Percentiles rank a stretch among this genome's conserved stretches.
These are phyloP conservation scores for Cryptotis parvus DNA, from an alignment of 2,113 vertebrate genomes.

Conservation along the genomic window DNA sequence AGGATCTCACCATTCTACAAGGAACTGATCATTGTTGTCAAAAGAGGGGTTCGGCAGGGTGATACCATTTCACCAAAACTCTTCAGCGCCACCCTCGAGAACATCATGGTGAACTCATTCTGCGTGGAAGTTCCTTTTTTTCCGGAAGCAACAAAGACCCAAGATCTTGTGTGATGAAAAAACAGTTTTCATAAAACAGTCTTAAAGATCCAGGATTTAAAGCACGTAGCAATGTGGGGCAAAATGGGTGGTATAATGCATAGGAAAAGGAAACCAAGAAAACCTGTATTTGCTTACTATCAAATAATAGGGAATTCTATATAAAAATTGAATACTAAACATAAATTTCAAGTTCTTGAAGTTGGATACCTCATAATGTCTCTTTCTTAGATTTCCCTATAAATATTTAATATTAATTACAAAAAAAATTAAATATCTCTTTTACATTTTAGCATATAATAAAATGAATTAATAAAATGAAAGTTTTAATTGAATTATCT, in stretches of 20 bases:
- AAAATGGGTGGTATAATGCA: background rate
- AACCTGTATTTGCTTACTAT: background rate
- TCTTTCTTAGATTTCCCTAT: background rate
- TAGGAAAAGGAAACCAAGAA: background rate
- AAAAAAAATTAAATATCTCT: background rate
- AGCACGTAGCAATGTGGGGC: background rate
- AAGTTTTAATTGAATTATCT: background rate
- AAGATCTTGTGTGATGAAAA: background rate
- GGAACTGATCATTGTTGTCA: no score
- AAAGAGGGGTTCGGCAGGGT: no score
- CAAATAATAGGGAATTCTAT: background rate
- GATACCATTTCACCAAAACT: no score
- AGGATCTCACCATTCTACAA: no score
- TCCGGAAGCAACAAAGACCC: background rate
- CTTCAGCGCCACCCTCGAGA: no score
- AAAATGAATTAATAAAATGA: constrained; percentile 9
- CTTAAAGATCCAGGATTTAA: background rate
- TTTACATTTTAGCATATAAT: background rate
- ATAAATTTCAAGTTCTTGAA: constrained; percentile 16
- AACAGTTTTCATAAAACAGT: background rate
- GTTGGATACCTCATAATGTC: background rate
- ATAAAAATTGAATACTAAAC: background rate
- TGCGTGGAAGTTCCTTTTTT: constrained; percentile 15
- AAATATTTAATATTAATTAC: background rate
- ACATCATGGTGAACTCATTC: no score